Evolutionary conservation across 2,888 invertebrate species (phyloP).

Genomic region (Thymelicus sylvestris): DNA sequence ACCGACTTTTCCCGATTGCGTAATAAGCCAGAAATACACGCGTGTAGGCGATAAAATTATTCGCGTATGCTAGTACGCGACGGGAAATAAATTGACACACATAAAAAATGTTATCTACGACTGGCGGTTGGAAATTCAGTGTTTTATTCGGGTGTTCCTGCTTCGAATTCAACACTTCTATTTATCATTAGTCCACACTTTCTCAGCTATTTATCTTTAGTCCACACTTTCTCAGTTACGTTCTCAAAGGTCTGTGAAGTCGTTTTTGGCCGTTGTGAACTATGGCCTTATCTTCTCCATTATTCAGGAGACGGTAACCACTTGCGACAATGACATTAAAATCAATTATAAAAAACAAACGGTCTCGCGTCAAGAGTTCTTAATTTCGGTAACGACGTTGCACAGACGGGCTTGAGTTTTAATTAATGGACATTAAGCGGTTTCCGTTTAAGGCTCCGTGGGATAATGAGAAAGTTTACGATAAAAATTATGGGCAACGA

Average conservation of each 20-base stretch:
- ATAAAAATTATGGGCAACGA: constrained; percentile 53
- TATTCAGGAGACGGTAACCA: not conserved
- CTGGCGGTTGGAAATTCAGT: not conserved
- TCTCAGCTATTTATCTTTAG: too few relatives aligned
- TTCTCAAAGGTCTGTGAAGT: too few relatives aligned
- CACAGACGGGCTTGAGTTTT: constrained; percentile 33
- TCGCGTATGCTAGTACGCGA: constrained; percentile 26
- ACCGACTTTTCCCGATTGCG: constrained; percentile 74
- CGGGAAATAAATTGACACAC: constrained; percentile 9
- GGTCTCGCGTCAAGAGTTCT: constrained; percentile 3
- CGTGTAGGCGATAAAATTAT: constrained; percentile 40
- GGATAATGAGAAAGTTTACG: constrained; percentile 56
- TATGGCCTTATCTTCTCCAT: not conserved
- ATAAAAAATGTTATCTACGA: not conserved
- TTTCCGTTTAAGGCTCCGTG: constrained; percentile 51
- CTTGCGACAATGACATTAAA: not conserved
- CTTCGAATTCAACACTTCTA: not conserved
- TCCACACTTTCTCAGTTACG: too few relatives aligned
- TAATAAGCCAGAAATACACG: constrained; percentile 67
- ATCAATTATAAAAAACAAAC: constrained; percentile 1
- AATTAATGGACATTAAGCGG: constrained; percentile 48
- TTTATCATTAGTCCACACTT: too few relatives aligned
- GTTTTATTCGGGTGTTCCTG: not conserved
- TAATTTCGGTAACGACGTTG: constrained; percentile 20
- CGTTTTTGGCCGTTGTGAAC: too few relatives aligned